Evolutionary conservation across 2,888 invertebrate species (phyloP), one percentile per base, ranked within the genome.

Genomic region (Agriopis marginaria): DNA sequence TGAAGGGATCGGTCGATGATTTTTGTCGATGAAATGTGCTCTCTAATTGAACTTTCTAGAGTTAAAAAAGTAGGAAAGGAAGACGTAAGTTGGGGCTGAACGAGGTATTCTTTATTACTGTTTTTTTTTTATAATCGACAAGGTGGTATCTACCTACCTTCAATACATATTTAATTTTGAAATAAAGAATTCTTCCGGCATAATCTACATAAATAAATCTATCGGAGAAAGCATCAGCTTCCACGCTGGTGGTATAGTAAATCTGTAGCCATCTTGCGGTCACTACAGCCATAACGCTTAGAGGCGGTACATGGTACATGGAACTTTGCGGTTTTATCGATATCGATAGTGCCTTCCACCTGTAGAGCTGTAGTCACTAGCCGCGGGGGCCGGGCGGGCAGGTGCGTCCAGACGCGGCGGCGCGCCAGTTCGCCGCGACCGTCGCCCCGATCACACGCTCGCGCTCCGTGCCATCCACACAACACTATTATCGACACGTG

Each of bases 401-500:
- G 92, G 91, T 90, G 91, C 86, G 85, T 72, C 80, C 86, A 93
- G 93, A 93, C 93, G 88, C 87, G 82, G 86, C 90, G 93, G 92
- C 92, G 93, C 93, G 92, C 89, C 92, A 93, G 93, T 93, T 90
- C 89, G 85, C 82, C 92, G 91, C 92, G 92, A 84, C 85, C 85
- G 76, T 82, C 86, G 86, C 82, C 80, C 78, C 82, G 87, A 88
- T 80, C 83, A 84, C 89, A 90, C 92, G 91, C 59, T 89, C 89
- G 88, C 86, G 85, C 77, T 76, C 76, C 82, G 77, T 76, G 81
- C 79, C 68, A 71, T 68, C 76, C 71, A 73, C 79, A 73, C 73
- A 60, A 74, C 72, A 75, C 71, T 77, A 79, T 77, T 72, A 68
- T 72, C 68, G 68, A 67, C 93, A 93, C 93, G 92, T 92, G 92